phyloP scores from a whole-genome alignment of 2,888 invertebrate species.

The Agonum fuliginosum region DNA sequence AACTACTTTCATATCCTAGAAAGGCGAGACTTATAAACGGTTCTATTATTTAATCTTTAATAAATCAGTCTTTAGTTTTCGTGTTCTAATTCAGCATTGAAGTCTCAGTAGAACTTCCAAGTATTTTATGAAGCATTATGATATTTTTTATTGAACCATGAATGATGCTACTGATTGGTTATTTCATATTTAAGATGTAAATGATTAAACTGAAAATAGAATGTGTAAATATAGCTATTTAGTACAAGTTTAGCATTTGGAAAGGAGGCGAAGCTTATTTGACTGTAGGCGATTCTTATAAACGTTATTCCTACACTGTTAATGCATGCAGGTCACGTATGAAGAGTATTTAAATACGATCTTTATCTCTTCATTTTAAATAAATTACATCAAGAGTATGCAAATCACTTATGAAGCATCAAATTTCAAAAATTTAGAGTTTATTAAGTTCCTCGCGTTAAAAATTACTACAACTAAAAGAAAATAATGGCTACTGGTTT shows the following conservation, averaged over 20 bases:
- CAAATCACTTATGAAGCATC: too few species aligned
- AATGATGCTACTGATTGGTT: not conserved
- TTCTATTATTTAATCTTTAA: not conserved
- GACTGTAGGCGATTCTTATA: slow-evolving; percentile 20
- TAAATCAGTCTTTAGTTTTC: not conserved
- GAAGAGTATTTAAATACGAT: slow-evolving; percentile 1
- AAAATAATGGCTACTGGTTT: too few species aligned
- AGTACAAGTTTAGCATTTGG: slow-evolving; percentile 24
- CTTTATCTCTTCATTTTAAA: slow-evolving; percentile 1
- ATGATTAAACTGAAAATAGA: too few species aligned
- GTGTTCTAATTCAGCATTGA: slow-evolving; percentile 27
- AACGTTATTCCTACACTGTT: slow-evolving; percentile 14
- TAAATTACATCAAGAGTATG: too few species aligned
- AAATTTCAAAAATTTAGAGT: too few species aligned
- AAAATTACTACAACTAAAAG: too few species aligned
- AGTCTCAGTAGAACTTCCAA: slow-evolving; percentile 6
- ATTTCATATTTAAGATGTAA: too few species aligned
- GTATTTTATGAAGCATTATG: not conserved
- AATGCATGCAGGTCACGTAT: slow-evolving; percentile 12
- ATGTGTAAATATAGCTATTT: slow-evolving; percentile 22
- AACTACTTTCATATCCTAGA: slow-evolving; percentile 45
- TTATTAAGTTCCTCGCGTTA: too few species aligned
- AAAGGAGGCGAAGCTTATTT: slow-evolving; percentile 13
- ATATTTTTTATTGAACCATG: not conserved
- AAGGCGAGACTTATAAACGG: slow-evolving; percentile 2